phyloP scores from a whole-genome alignment of 2,113 vertebrate species.

The Rana temporaria region DNA sequence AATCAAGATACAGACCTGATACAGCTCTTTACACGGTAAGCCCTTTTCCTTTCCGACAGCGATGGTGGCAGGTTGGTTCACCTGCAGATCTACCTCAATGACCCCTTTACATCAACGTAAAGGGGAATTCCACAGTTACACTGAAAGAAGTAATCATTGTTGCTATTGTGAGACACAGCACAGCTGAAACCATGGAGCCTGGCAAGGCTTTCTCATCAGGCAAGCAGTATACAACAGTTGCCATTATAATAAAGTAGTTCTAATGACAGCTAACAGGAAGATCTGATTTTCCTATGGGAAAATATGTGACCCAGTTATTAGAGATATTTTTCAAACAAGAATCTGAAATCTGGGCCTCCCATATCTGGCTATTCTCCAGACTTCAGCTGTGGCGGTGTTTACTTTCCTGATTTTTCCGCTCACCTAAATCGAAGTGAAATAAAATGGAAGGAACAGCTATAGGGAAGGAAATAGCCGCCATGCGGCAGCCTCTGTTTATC shows the following conservation, averaged over 20 bases:
- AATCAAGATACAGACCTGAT: too few relatives aligned
- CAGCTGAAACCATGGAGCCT: background rate
- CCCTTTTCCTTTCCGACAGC: too few relatives aligned
- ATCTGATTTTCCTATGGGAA: conserved; percentile 55
- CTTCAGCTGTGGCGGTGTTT: conserved; percentile 6
- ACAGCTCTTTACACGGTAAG: too few relatives aligned
- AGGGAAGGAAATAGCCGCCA: conserved; percentile 18
- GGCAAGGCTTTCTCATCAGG: conserved; percentile 26
- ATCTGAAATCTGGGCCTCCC: conserved; percentile 46
- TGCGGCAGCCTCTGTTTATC: too few relatives aligned
- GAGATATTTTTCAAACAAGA: conserved; percentile 53
- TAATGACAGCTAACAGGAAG: conserved; percentile 41
- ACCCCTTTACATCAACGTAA: too few relatives aligned
- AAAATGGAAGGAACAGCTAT: background rate
- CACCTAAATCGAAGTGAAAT: conserved; percentile 2
- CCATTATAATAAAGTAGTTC: conserved; percentile 10
- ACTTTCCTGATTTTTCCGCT: background rate
- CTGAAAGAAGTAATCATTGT: background rate
- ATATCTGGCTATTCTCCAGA: conserved; percentile 47
- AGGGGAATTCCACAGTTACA: background rate
- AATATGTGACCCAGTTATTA: conserved; percentile 55
- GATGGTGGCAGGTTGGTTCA: too few relatives aligned
- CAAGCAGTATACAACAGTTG: conserved; percentile 38
- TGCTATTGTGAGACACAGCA: background rate
- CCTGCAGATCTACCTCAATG: too few relatives aligned